These are phyloP conservation scores for Rhabdophis nuchalis DNA, from an alignment of 2,797 vertebrate genomes.

Conservation along the genomic window DNA sequence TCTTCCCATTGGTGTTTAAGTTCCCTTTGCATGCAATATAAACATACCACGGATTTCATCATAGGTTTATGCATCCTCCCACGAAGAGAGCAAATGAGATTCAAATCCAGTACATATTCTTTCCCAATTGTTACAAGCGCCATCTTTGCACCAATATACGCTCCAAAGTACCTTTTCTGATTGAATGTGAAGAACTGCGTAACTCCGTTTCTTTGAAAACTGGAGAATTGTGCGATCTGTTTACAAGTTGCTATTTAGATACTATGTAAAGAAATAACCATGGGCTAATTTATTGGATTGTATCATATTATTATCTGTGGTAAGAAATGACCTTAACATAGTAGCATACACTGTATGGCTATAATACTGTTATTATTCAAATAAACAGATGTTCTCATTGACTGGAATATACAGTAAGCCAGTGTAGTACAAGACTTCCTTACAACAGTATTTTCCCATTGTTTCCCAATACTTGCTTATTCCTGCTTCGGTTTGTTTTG, in stretches of 20 bases:
- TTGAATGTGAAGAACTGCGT: not conserved
- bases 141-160: not conserved
- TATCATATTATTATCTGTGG: conserved; percentile 10
- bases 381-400: conserved; percentile 54
- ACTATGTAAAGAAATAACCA: not conserved
- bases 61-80: not conserved
- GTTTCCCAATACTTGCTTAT: not conserved
- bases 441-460: not conserved
- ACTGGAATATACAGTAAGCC: conserved; percentile 50
- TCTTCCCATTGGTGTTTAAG: not conserved
- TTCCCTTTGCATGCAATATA: not conserved
- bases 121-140: not conserved
- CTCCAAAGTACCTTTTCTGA: not conserved
- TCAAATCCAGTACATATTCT: not conserved
- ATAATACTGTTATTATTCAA: conserved; percentile 28
- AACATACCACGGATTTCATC: not conserved
- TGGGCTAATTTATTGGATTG: conserved; percentile 36
- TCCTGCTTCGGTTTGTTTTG: conserved; percentile 2
- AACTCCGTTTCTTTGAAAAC: not conserved
- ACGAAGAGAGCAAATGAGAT: not conserved
- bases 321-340: conserved; percentile 48
- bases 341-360: conserved; percentile 9
- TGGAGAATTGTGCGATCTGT: not conserved
- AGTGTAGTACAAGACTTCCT: not conserved
- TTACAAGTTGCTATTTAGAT: not conserved